Base-by-base conservation (phyloP, 2,888 invertebrate species). In the Hypercompe scribonia region DNA sequence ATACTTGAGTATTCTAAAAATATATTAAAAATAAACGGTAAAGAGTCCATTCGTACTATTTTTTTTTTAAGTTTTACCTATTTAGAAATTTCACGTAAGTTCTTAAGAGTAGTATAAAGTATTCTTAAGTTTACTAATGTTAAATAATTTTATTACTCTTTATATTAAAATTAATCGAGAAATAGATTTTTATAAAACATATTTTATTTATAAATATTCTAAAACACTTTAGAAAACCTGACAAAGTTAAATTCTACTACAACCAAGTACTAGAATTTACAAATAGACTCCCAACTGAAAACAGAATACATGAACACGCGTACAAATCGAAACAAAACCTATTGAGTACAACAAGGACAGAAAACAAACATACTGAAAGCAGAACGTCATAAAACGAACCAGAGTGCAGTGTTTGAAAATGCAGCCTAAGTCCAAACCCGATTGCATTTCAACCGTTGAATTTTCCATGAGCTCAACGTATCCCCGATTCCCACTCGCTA, bases 381-480 rank as follows among this genome's bases (percentile, higher is more conserved):
- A 75, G 82, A 81, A 80, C 82, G 79, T 86, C 87, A 88, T 87
- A 87, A 87, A 87, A 79, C 82, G 73, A 69, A 84, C 79, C 81
- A 86, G 83, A 89, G 89, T 91, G 91, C 86, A 86, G 81, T 84
- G 80, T 83, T 87, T 85, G 84, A 81, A 88, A 91, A 89, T 93
- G 93, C 93, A 93, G 80, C 89, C 89, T 90, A 90, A 93, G 87
- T 89, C 88, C 74, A 82, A 85, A 84, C 84, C 89, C 93, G 93
- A 95, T 95, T 95, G 95, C 95, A 94, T 90, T 93, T 93, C 93
- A 91, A 81, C 91, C 88, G 78, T 79, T 95, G 93, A 93, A 95
- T 95, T 88, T 91, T 93, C 88, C 88, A 95, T 94, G 92, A 93
- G 91, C 75, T 68, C 75, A 61, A 74, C 75, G 76, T 78, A 81